Evolutionary conservation across 2,888 invertebrate genomes (phyloP), one percentile per base, ranked within the genome.

Genomic region (Ligdia adustata): DNA sequence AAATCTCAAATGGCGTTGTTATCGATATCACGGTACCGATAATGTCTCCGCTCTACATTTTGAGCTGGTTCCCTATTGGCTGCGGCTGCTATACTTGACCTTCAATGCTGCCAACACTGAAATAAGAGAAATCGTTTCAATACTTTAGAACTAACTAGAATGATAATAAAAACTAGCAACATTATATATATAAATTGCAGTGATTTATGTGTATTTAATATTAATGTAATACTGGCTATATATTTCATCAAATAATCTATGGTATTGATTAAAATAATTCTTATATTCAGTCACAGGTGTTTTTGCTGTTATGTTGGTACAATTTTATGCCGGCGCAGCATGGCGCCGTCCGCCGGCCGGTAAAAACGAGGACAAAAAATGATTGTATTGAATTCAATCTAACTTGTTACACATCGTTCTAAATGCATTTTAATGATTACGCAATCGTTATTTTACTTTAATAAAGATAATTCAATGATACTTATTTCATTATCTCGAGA

Each of bases 11-110:
- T 37, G n/a, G 5, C 16, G 34, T 42, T 13, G 27, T 16, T 52
- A 55, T 69, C 67, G 70, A 69, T 45, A 61, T 2, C 2, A 2
- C 5, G 5, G 1, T 58, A 51, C 75, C 75, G 76, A 75, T 51
- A 66, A 48, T 39, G 40, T 58, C 28, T 12, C 64, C 52, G 7
- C 68, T 16, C 71, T 54, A 39, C 7, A 51, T 56, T 48, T 65
- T 33, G 35, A 5, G 9, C 20, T 56, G 43, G 50, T 45, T 47
- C 64, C 69, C 65, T 72, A 86, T 86, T 86, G 86, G 86, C 66
- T 37, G 67, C 34, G 33, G 56, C 49, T 62, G 64, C 70, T 71
- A 69, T 71, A 45, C 62, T 64, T 11, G 31, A 54, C 51, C 31
- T 37, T 41, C 80, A 77, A 33, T 45, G 51, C 53, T 55, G 64